These are phyloP conservation scores for Musca vetustissima DNA, from an alignment of 1,140 invertebrate species.

Conservation along the genomic window DNA sequence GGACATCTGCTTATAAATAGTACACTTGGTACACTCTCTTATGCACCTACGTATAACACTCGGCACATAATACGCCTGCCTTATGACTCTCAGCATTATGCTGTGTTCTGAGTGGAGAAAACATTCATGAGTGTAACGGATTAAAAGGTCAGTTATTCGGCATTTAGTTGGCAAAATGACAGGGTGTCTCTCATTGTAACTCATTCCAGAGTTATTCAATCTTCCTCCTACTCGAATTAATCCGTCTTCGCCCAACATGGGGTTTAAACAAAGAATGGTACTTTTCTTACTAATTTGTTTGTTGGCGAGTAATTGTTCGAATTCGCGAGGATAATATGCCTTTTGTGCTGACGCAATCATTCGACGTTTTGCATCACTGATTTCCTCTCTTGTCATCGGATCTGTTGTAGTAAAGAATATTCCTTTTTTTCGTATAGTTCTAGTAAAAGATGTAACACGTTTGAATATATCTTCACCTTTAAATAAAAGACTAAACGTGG, in stretches of 20 bases:
- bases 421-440: not conserved
- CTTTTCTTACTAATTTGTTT: not conserved
- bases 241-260: not conserved
- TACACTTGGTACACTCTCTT: not conserved
- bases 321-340: not conserved
- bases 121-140: not conserved
- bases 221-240: not conserved
- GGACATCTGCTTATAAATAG: not conserved
- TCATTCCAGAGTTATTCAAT: conserved; percentile 6
- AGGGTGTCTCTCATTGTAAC: not conserved
- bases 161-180: conserved; percentile 1
- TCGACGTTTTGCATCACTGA: no score
- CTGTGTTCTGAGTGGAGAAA: not conserved
- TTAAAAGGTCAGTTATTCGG: not conserved
- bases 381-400: no score
- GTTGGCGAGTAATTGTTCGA: not conserved
- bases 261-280: not conserved
- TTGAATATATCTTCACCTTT: not conserved
- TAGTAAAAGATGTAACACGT: not conserved
- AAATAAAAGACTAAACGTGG: not conserved
- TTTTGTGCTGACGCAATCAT: conserved; percentile 6
- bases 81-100: conserved; percentile 1
- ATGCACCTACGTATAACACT: not conserved
- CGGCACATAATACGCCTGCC: not conserved
- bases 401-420: no score